Percentiles rank a stretch among this genome's conserved stretches.
Evolutionary conservation across 2,888 invertebrate species (phyloP).

Genomic region (Sisyra nigra): DNA sequence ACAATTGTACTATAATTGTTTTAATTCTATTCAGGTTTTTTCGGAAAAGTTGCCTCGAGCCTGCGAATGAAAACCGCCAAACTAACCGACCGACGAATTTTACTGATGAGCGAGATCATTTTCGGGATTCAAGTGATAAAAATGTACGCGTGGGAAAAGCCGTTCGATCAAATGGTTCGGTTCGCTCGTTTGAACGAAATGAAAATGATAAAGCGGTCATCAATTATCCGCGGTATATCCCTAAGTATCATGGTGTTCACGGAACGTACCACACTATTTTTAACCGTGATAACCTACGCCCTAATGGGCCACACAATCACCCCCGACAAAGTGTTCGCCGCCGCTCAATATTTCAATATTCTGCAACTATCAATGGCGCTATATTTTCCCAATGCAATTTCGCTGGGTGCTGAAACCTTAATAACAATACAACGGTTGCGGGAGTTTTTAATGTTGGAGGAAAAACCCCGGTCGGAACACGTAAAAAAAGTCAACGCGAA

Average conservation of each 20-base stretch:
- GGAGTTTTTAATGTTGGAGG: neutral
- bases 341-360: constrained; percentile 36
- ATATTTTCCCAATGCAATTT: constrained; percentile 13
- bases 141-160: constrained; percentile 60
- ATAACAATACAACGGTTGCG: neutral
- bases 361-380: constrained; percentile 37
- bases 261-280: constrained; percentile 60
- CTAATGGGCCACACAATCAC: constrained; percentile 47
- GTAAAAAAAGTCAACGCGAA: neutral
- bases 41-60: constrained; percentile 43
- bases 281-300: constrained; percentile 53
- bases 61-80: constrained; percentile 64
- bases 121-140: constrained; percentile 79
- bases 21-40: constrained; percentile 38
- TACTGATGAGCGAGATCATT: constrained; percentile 90
- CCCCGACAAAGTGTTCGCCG: constrained; percentile 50
- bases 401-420: neutral
- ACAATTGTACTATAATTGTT: too few relatives aligned
- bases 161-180: constrained; percentile 45
- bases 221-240: constrained; percentile 46
- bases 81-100: constrained; percentile 77
- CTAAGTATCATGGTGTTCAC: constrained; percentile 68
- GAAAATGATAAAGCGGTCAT: constrained; percentile 40
- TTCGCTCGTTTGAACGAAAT: constrained; percentile 33
- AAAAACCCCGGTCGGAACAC: constrained; percentile 16